Conservation (phyloP, 2,888 invertebrate species). For the Platypus cylindrus region DNA sequence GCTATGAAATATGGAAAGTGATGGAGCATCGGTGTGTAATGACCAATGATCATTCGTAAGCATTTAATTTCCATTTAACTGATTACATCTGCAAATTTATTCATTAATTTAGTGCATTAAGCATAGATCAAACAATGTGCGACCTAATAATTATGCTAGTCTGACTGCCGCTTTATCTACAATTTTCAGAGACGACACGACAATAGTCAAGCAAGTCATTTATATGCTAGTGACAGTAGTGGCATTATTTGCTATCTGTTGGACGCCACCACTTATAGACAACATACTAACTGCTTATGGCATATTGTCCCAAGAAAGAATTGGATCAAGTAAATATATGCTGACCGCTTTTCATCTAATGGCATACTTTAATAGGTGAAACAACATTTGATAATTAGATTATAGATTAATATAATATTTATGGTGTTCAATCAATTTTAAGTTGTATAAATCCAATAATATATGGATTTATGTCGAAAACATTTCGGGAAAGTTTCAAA, state of each 20-base stretch:
- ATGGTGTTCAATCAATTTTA: too few relatives aligned
- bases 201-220: slow-evolving; percentile 46
- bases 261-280: slow-evolving; percentile 53
- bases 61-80: too few relatives aligned
- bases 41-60: slow-evolving; percentile 41
- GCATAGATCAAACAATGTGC: too few relatives aligned
- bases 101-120: too few relatives aligned
- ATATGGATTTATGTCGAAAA: slow-evolving; percentile 63
- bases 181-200: slow-evolving; percentile 24
- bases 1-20: slow-evolving; percentile 50
- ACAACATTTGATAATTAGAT: too few relatives aligned
- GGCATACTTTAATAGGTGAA: slow-evolving; percentile 55
- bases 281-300: slow-evolving; percentile 52
- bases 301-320: slow-evolving; percentile 38
- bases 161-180: too few relatives aligned
- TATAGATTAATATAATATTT: slow-evolving; percentile 5
- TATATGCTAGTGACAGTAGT: slow-evolving; percentile 62
- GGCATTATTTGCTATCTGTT: slow-evolving; percentile 53
- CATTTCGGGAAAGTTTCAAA: slow-evolving; percentile 48
- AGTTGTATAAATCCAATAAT: slow-evolving; percentile 62
- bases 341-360: slow-evolving; percentile 49
- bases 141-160: too few relatives aligned
- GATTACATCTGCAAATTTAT: too few relatives aligned
- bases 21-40: slow-evolving; percentile 45
- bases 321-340: slow-evolving; percentile 44